These are phyloP conservation scores for Luperina nickerlii DNA, from an alignment of 2,888 invertebrate genomes.

Conservation along the genomic window DNA sequence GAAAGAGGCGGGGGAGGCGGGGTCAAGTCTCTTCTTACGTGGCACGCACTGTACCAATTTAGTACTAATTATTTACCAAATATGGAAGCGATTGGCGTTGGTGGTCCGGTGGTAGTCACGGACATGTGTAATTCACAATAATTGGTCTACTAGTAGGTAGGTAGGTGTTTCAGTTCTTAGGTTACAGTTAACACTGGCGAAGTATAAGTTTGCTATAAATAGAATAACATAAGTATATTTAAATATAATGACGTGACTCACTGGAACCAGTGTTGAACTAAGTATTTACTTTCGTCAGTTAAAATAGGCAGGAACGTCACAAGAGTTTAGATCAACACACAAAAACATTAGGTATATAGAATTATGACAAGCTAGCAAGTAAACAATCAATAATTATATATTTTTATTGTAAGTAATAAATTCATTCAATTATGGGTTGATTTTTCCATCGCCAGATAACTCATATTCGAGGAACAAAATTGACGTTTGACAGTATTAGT, in stretches of 20 bases:
- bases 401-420: neutral
- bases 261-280: neutral
- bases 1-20: no score
- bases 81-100: no score
- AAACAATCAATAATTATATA: neutral
- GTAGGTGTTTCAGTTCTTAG: slow-evolving; percentile 3
- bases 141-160: slow-evolving; percentile 5
- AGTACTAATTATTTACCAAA: no score
- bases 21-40: no score
- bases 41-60: no score
- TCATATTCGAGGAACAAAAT: no score
- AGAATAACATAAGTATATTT: neutral
- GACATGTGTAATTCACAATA: neutral
- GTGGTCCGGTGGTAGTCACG: no score
- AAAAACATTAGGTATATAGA: neutral
- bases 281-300: slow-evolving; percentile 1
- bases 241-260: neutral
- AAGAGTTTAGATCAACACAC: no score
- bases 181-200: neutral
- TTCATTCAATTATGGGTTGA: neutral
- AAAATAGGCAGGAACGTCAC: neutral
- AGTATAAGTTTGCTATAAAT: neutral
- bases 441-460: no score
- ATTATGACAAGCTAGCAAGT: neutral
- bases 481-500: no score